Base-by-base conservation (phyloP, 1,140 invertebrate genomes). In the Fopius arisanus region DNA sequence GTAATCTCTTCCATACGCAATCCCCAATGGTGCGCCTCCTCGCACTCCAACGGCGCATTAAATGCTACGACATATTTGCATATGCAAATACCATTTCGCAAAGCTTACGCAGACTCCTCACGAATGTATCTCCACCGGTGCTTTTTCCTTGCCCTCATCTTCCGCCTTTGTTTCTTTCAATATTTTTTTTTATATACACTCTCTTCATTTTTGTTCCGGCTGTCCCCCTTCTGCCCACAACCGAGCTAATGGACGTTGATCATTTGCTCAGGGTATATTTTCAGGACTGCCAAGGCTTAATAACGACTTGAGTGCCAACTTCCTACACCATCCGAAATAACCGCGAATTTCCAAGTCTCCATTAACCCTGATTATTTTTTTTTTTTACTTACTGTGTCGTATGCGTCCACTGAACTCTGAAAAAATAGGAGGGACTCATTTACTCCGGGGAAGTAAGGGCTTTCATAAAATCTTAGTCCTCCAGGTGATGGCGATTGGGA, bases 201-300 rank as follows among this genome's bases (percentile, higher is more conserved):
- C 31, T 63, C 28, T 43, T 63, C 43, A 48, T 48, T 48, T 48
- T 65, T 23, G 14, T 33, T 54, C 62, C 62, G 23, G 62, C n/a
- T 14, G 21, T 65, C 28, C 26, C 4, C 28, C 28, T 26, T 23
- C 12, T 12, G n/a, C 41, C 28, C 48, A 21, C 51, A 6, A 16
- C 12, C 19, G 33, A 72, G 70, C 54, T 77, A 77, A 77, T 77
- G 76, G 76, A 77, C 48, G 76, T 75, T 70, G 73, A 77, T 77
- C 73, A 77, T 77, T 75, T 67, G 63, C 62, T 37, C 40, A 70
- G 19, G 29, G 5, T 37, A 37, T 37, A 43, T 41, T 29, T 16
- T 40, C 33, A 66, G n/a, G n/a, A 54, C 28, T 51, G 37, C 33
- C 23, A 37, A 66, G 41, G 26, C 66, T 68, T 76, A 73, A 76